Conservation (phyloP, 2,797 vertebrate genomes). For the Aphelocoma californica region DNA sequence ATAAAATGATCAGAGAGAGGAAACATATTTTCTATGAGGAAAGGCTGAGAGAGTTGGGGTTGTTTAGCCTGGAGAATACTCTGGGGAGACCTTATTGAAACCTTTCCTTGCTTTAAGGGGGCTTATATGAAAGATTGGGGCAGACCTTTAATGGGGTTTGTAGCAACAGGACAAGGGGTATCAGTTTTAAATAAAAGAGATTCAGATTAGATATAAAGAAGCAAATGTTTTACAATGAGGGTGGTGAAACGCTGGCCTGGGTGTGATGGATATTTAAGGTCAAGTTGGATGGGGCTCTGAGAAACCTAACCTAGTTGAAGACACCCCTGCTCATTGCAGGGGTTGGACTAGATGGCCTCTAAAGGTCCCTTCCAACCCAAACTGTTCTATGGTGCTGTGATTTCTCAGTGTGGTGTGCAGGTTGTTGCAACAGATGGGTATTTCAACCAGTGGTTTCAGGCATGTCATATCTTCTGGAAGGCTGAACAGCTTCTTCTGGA, state of each 20-base stretch:
- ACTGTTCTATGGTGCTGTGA: not conserved
- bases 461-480: not conserved
- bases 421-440: not conserved
- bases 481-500: not conserved
- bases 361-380: not conserved
- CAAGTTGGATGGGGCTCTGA: not conserved
- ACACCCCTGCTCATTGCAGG: not conserved
- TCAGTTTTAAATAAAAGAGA: not conserved
- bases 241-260: rapidly evolving
- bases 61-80: not conserved
- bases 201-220: not conserved
- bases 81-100: not conserved
- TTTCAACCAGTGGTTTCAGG: not conserved
- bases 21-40: not conserved
- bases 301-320: not conserved
- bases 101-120: not conserved
- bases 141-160: not conserved
- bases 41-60: not conserved
- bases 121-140: not conserved
- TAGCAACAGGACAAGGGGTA: not conserved
- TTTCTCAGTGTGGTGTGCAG: not conserved
- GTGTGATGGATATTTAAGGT: not conserved
- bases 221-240: rapidly evolving
- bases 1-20: not conserved
- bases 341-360: not conserved